A percentile compares a stretch with the other conserved stretches of the same genome.
These are phyloP conservation scores for Vombatus ursinus DNA, from an alignment of 2,113 vertebrate species.

Conservation along the genomic window DNA sequence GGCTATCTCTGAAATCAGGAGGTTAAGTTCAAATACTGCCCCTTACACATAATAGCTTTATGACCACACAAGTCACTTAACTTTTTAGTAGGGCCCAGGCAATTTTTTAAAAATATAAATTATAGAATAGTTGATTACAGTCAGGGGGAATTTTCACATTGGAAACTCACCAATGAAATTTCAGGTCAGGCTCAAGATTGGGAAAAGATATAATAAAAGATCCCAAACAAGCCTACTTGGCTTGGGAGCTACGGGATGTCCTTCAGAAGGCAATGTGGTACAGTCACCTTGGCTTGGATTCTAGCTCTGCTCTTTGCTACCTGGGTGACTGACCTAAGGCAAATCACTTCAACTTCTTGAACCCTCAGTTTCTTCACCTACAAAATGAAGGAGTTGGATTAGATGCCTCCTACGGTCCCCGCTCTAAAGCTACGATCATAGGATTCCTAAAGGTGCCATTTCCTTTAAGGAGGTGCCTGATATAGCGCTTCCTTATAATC, in stretches of 20 bases:
- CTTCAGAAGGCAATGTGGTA: neutral
- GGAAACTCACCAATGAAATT: neutral
- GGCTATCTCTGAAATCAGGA: neutral
- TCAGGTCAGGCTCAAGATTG: too few species aligned
- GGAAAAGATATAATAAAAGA: neutral
- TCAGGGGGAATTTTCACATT: neutral
- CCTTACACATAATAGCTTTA: neutral
- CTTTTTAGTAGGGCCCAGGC: neutral
- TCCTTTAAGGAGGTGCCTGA: neutral
- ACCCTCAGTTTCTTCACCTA: neutral
- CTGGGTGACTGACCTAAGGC: neutral
- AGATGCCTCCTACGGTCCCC: neutral
- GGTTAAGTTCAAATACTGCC: neutral
- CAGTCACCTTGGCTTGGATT: neutral
- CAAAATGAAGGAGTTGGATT: neutral
- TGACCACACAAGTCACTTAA: neutral
- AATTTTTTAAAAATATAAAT: neutral
- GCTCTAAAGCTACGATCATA: neutral
- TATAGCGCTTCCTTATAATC: neutral
- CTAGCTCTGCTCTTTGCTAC: neutral
- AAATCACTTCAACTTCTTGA: neutral
- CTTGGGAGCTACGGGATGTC: neutral
- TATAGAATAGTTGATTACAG: neutral
- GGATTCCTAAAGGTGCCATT: neutral
- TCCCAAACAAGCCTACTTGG: neutral